These are phyloP conservation scores for Zoanthus sociatus DNA, from an alignment of 92 coral and sea anemone genomes.

Conservation along the genomic window DNA sequence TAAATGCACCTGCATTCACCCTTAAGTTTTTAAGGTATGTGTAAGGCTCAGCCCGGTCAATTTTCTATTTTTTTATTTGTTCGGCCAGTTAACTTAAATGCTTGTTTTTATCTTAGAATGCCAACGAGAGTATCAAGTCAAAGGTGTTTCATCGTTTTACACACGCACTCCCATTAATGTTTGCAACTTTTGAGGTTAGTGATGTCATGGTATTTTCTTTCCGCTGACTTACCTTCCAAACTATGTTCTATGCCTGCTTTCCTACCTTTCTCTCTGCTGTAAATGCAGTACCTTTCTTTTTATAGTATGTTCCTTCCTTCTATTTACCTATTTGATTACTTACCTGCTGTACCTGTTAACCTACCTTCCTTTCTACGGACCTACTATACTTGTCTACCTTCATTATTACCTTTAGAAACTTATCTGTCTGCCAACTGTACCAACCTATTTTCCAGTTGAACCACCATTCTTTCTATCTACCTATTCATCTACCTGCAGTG, in stretches of 20 bases:
- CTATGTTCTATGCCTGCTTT: no score
- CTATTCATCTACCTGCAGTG: no score
- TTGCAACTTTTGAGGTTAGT: conserved; percentile 73
- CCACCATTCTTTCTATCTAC: no score
- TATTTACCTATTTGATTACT: background rate
- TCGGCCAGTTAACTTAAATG: background rate
- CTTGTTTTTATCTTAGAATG: conserved; percentile 57
- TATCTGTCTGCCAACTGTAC: background rate
- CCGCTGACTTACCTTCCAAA: background rate
- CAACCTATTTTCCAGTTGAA: no score
- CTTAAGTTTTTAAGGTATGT: background rate
- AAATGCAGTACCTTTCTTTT: no score
- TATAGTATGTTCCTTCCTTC: no score
- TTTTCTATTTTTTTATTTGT: no score
- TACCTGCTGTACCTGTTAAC: background rate
- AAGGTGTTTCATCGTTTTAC: conserved; percentile 80
- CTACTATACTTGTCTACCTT: background rate
- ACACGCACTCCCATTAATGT: conserved; percentile 83
- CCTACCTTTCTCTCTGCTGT: no score
- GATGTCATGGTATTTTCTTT: background rate
- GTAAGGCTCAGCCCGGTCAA: no score
- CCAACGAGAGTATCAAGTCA: conserved; percentile 79
- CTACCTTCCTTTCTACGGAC: background rate
- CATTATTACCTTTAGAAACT: background rate
- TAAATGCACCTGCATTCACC: background rate